A percentile compares a stretch with the other conserved stretches of the same genome.
Conservation (phyloP, 1,140 invertebrate species). For the Acromyrmex echinatior region DNA sequence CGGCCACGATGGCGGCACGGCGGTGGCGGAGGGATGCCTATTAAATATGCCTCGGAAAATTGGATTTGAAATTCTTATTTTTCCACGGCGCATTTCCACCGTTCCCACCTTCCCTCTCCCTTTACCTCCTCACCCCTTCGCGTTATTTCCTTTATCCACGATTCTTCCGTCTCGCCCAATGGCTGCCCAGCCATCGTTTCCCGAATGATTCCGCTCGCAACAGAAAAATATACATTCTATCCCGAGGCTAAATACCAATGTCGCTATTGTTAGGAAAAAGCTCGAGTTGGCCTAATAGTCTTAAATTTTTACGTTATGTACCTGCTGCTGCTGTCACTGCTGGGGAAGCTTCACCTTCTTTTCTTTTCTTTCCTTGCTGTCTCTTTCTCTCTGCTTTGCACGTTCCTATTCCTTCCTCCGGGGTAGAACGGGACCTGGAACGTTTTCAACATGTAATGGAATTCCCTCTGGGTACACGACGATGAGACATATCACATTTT, state of each 20-base stretch:
- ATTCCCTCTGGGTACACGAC: conserved; percentile 70
- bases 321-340: conserved; percentile 43
- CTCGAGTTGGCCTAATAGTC: conserved; percentile 76
- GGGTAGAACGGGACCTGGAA: conserved; percentile 36
- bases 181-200: conserved; percentile 4
- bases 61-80: conserved; percentile 83
- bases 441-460: conserved; percentile 73
- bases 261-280: conserved; percentile 76
- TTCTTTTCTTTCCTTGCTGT: conserved; percentile 15
- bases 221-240: conserved; percentile 63
- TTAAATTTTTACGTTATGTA: conserved; percentile 79
- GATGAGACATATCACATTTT: conserved; percentile 61
- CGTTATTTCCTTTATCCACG: conserved; percentile 29
- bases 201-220: conserved; percentile 30
- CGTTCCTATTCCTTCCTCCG: conserved; percentile 19
- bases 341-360: background rate
- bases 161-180: conserved; percentile 32
- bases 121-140: background rate
- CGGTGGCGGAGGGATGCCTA: conserved; percentile 64
- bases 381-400: background rate
- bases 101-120: background rate
- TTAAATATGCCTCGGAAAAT: conserved; percentile 81
- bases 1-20: conserved; percentile 31
- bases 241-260: conserved; percentile 77
- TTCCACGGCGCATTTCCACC: conserved; percentile 65